These are phyloP conservation scores for Paedocypris sp. DNA, from an alignment of 2,113 vertebrate genomes.

Conservation along the genomic window DNA sequence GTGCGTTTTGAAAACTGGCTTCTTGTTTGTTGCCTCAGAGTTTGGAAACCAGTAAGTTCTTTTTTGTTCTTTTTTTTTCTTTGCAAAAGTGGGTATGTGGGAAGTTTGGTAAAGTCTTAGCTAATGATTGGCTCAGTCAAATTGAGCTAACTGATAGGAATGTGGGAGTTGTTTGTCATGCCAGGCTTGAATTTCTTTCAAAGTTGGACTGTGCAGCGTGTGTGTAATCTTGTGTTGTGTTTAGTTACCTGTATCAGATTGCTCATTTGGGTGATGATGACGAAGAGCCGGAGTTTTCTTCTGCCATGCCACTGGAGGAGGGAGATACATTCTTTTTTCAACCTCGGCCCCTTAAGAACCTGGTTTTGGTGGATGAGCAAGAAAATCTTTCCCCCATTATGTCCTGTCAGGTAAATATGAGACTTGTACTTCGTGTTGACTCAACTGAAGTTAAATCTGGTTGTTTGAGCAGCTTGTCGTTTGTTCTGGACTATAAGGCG, in stretches of 20 bases:
- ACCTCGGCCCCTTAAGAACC: conserved; percentile 89
- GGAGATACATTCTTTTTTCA: conserved; percentile 98
- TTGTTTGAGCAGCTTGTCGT: too few relatives aligned
- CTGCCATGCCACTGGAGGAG: conserved; percentile 95
- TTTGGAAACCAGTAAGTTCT: conserved; percentile 97
- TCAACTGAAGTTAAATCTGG: too few relatives aligned
- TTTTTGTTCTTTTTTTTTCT: background rate
- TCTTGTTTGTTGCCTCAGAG: conserved; percentile 92
- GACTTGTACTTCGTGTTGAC: too few relatives aligned
- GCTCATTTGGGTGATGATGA: conserved; percentile 95
- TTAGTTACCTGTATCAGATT: conserved; percentile 87
- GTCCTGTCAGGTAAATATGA: conserved; percentile 95
- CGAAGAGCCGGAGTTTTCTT: conserved; percentile 96
- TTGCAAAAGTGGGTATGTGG: too few relatives aligned
- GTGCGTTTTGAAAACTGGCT: conserved; percentile 96
- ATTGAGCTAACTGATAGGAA: background rate
- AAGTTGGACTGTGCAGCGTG: background rate
- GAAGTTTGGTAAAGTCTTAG: too few relatives aligned
- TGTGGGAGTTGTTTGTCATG: background rate
- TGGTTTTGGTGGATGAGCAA: conserved; percentile 89
- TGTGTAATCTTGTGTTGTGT: background rate
- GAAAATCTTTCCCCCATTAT: conserved; percentile 96
- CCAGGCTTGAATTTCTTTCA: background rate
- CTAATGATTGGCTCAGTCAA: background rate
- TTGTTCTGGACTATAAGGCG: too few relatives aligned